These are phyloP conservation scores for Tholera decimalis DNA, from an alignment of 2,888 invertebrate species.

Conservation along the genomic window DNA sequence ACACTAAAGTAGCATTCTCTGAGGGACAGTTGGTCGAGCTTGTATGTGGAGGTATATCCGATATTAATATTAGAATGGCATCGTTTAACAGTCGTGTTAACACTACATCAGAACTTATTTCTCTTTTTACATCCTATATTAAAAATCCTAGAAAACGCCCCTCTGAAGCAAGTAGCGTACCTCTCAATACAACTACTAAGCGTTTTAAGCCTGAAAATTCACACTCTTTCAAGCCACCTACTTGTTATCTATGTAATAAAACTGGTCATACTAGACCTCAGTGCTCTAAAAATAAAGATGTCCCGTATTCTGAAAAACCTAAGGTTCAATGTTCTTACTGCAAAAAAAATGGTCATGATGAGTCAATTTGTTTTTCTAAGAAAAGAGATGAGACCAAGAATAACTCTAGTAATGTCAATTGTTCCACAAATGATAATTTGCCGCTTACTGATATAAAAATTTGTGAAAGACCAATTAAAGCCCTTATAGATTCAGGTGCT, in stretches of 20 bases:
- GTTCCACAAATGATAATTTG: slow-evolving; percentile 12
- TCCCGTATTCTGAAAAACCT: slow-evolving; percentile 6
- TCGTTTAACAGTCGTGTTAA: slow-evolving; percentile 17
- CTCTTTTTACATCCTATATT: slow-evolving; percentile 8
- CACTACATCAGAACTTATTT: slow-evolving; percentile 7
- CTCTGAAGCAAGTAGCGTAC: background rate
- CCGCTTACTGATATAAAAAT: slow-evolving; percentile 9
- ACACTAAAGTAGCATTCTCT: slow-evolving; percentile 9
- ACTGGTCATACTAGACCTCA: slow-evolving; percentile 6
- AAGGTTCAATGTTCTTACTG: slow-evolving; percentile 18
- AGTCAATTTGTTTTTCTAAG: slow-evolving; percentile 10
- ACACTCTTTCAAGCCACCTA: background rate
- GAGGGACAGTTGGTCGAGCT: slow-evolving; percentile 1
- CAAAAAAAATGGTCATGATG: slow-evolving; percentile 12
- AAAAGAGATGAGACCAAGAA: background rate
- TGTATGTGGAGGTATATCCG: slow-evolving; percentile 1
- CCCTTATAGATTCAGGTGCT: too few species aligned
- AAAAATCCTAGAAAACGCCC: slow-evolving; percentile 15
- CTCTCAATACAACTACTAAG: background rate
- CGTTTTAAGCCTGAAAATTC: slow-evolving; percentile 1
- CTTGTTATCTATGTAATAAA: slow-evolving; percentile 1
- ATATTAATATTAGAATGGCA: slow-evolving; percentile 21
- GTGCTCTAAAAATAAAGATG: slow-evolving; percentile 10
- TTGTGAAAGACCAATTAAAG: slow-evolving; percentile 1
- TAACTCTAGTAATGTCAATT: slow-evolving; percentile 9